A percentile compares a stretch with the other conserved stretches of the same genome.
Evolutionary conservation across 2,113 vertebrate species (phyloP).

Genomic region (Elephantulus edwardii): DNA sequence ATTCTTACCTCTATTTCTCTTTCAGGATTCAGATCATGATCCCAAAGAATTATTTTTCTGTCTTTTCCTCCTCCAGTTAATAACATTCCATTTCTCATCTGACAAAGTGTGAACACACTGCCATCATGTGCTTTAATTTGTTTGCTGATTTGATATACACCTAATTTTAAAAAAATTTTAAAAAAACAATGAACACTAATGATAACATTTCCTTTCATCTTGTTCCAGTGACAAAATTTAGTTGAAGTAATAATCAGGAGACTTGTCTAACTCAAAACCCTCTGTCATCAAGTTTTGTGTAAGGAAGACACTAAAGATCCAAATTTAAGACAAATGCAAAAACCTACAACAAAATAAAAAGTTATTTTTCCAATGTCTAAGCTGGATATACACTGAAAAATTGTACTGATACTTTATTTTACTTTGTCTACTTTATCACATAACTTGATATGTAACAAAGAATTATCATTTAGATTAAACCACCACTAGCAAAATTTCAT

Average conservation of each 20-base stretch:
- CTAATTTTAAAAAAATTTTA: conserved; percentile 72
- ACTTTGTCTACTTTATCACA: background rate
- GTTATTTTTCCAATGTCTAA: background rate
- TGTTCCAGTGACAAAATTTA: conserved; percentile 54
- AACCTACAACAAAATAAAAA: too few species aligned
- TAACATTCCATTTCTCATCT: conserved; percentile 94
- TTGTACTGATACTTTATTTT: background rate
- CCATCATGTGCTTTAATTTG: conserved; percentile 97
- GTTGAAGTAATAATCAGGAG: background rate
- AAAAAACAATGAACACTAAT: conserved; percentile 49
- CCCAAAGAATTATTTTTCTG: conserved; percentile 95
- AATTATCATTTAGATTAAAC: background rate
- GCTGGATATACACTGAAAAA: background rate
- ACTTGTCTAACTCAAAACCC: background rate
- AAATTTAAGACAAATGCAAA: background rate
- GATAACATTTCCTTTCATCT: background rate
- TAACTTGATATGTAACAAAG: background rate
- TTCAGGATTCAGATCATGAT: conserved; percentile 93
- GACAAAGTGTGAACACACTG: conserved; percentile 97
- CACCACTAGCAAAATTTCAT: background rate
- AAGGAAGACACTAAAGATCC: background rate
- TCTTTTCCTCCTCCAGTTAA: conserved; percentile 97
- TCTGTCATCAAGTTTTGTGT: background rate
- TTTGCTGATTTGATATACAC: conserved; percentile 93
- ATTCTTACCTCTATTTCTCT: conserved; percentile 94